These are phyloP conservation scores for Gonatopus flavifemur DNA, from an alignment of 1,140 invertebrate genomes.

Conservation along the genomic window DNA sequence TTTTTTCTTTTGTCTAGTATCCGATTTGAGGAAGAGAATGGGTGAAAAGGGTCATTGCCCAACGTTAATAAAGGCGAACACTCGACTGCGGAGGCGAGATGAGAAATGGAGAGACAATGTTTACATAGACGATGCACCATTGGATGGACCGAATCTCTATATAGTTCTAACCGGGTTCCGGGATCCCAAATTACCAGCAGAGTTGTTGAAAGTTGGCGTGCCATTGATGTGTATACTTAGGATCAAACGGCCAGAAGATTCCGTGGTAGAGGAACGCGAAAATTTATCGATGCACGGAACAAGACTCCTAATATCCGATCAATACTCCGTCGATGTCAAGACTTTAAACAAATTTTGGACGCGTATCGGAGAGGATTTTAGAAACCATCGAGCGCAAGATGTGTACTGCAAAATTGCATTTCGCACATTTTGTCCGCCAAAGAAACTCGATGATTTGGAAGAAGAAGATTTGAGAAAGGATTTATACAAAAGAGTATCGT, in stretches of 20 bases:
- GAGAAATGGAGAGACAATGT: slow-evolving; percentile 61
- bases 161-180: slow-evolving; percentile 60
- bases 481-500: slow-evolving; percentile 59
- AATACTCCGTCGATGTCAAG: slow-evolving; percentile 23
- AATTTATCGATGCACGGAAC: no score
- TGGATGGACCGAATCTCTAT: slow-evolving; percentile 59
- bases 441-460: slow-evolving; percentile 31
- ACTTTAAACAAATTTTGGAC: slow-evolving; percentile 35
- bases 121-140: slow-evolving; percentile 59
- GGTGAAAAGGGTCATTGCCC: background rate
- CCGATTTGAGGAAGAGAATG: no score
- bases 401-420: slow-evolving; percentile 54
- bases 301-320: slow-evolving; percentile 10
- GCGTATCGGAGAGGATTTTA: slow-evolving; percentile 23
- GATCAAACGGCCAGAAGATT: slow-evolving; percentile 33
- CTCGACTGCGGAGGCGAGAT: slow-evolving; percentile 52
- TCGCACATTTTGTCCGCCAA: slow-evolving; percentile 50
- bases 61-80: slow-evolving; percentile 42
- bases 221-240: slow-evolving; percentile 53
- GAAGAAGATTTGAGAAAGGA: slow-evolving; percentile 43
- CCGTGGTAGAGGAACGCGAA: no score
- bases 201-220: slow-evolving; percentile 54
- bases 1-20: no score
- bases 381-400: slow-evolving; percentile 33
- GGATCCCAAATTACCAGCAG: slow-evolving; percentile 49